Conservation (phyloP, 2,113 vertebrate species). For the Pycnonotus jocosus region DNA sequence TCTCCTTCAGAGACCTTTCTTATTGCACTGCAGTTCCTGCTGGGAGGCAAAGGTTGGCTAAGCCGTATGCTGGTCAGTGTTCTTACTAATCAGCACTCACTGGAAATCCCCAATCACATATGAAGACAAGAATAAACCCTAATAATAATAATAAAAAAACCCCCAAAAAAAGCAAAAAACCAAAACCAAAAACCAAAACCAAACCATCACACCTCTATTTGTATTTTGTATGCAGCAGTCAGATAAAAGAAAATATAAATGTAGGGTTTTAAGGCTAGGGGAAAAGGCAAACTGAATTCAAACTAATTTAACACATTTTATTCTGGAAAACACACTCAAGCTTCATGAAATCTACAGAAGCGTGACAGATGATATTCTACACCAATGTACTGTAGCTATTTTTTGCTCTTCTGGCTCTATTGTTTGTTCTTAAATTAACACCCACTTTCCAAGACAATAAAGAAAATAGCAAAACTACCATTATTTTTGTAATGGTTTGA, state of each 20-base stretch:
- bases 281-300: background rate
- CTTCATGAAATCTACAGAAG: background rate
- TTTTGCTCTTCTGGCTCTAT: background rate
- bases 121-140: background rate
- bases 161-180: too few relatives aligned
- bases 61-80: fast-evolving
- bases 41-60: background rate
- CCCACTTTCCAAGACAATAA: background rate
- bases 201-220: background rate
- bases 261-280: background rate
- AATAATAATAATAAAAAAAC: background rate
- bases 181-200: too few relatives aligned
- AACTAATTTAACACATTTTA: background rate
- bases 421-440: background rate
- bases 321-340: background rate
- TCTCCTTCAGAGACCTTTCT: background rate
- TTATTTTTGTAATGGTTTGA: background rate
- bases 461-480: background rate
- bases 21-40: background rate
- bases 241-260: background rate
- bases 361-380: background rate
- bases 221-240: background rate
- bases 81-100: background rate
- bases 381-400: background rate
- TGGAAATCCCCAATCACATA: background rate